Conservation (phyloP, 2,797 vertebrate genomes). For the Cirrhinus mrigala region DNA sequence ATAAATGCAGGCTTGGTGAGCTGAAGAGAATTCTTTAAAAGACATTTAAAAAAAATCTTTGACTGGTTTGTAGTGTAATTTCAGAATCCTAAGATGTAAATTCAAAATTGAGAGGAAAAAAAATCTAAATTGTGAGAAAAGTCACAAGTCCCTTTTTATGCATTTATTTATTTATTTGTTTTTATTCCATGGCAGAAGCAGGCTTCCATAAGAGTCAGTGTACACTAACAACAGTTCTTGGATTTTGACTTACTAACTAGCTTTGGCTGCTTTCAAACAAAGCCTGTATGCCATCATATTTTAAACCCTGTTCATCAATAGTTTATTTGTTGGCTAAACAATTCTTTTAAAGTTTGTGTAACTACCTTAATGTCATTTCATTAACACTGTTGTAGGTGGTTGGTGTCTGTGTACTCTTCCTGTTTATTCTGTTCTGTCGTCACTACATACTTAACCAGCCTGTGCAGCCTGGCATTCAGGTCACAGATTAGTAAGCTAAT, state of each 20-base stretch:
- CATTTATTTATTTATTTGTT: not conserved
- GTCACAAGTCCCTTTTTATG: not conserved
- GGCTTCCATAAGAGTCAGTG: not conserved
- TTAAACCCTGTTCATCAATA: not conserved
- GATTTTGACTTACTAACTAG: not conserved
- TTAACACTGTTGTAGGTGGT: not conserved
- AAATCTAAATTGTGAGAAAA: not conserved
- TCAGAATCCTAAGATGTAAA: not conserved
- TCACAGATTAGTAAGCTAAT: conserved; percentile 23
- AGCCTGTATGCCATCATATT: not conserved
- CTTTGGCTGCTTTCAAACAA: not conserved
- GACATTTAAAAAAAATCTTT: no score
- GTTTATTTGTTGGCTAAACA: conserved; percentile 8
- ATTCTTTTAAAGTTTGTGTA: not conserved
- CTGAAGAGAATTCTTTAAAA: no score
- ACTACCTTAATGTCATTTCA: not conserved
- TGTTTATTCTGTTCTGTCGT: conserved; percentile 3
- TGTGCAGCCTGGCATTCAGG: not conserved
- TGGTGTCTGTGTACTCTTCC: not conserved
- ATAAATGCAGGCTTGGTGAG: no score
- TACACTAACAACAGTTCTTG: not conserved
- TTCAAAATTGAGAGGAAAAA: not conserved
- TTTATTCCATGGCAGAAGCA: not conserved
- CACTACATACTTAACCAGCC: not conserved
- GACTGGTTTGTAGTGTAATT: no score